Base-by-base conservation (phyloP, 2,888 invertebrate genomes). In the Gymnocheta viridis region DNA sequence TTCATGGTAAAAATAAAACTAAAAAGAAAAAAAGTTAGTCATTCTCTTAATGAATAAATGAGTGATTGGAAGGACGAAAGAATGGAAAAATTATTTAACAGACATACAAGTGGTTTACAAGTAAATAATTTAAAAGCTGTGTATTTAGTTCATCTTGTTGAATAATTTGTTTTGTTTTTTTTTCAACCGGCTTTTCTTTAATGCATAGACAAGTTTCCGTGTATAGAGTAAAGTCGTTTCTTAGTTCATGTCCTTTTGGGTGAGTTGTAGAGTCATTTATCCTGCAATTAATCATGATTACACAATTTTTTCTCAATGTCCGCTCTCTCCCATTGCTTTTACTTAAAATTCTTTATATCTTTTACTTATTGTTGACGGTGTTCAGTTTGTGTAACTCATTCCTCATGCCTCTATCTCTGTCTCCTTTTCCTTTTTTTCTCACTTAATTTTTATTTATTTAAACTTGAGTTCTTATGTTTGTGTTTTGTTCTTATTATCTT, bases 241-340 rank as follows among this genome's bases (percentile, higher is more conserved):
- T 67, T 77, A 35, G 44, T 41, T 79, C 35, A 62, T 81, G 60
- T 81, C 69, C 84, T 77, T 81, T 69, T 56, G 81, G 87, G 85
- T 87, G 86, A 87, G 86, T 85, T 86, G 84, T 78, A 77, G 81
- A 90, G 89, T 89, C 89, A 90, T 91, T 90, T 90, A 90, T 89
- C 88, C 89, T 89, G 89, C 90, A 90, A 91, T 91, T 90, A 90
- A 91, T 91, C 90, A 90, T 90, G 90, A 91, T 90, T 90, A 91
- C 89, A 88, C 87, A 87, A 85, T 67, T 81, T 80, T 67, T 86
- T 74, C 35, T 22, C 27, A 32, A 22, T 17, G 56, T 54, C 47
- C 66, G 24, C 78, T 85, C 60, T 56, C 70, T 58, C 66, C 76
- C 62, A 22, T 38, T 54, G 58, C 73, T 73, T 70, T 32, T 64